Evolutionary conservation across 2,797 vertebrate genomes (phyloP), one percentile per base, ranked within the genome.

Genomic region (Psittacula derbiana): DNA sequence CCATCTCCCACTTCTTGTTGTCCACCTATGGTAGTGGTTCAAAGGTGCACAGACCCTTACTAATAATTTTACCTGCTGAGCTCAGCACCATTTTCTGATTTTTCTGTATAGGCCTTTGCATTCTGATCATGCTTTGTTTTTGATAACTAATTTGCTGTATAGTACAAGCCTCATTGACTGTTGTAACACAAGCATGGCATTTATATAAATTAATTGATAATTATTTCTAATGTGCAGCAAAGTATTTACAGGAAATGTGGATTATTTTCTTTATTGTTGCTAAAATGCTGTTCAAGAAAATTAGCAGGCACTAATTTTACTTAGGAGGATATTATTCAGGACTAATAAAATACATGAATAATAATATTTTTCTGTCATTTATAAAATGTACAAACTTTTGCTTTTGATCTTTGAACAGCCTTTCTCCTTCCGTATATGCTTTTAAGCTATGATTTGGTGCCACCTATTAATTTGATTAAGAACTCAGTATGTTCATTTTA

Each of bases 131-230:
- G 43, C 58, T 80, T 44, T 33, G 23, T 7, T 80, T 92, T 70
- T 55, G 66, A 92, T 94, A 89, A 66, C 46, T 84, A 72, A 93
- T 93, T 74, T 85, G 46, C 76, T 80, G 46, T 76, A 44, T 19
- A 95, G 78, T 52, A 91, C 53, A 96, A 93, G 80, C 76, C 71
- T 92, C 91, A 92, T 53, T 97, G 92, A 89, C 66, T 96, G 40
- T 5, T 80, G 61, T 58, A 97, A 88, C 60, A 88, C 38, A 79
- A 89, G 67, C 15, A 41, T 88, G 87, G 65, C 95, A 88, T 95
- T 97, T 96, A 91, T 94, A 25, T 79, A 96, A 97, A 96, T 91
- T 90, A 92, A 93, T 73, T 88, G 72, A 80, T 89, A 93, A 93
- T 97, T 96, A 94, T 92, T 95, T 66, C 52, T 96, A 96, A 95